phyloP scores from a whole-genome alignment of 2,888 invertebrate species.

The Suillia variegata region DNA sequence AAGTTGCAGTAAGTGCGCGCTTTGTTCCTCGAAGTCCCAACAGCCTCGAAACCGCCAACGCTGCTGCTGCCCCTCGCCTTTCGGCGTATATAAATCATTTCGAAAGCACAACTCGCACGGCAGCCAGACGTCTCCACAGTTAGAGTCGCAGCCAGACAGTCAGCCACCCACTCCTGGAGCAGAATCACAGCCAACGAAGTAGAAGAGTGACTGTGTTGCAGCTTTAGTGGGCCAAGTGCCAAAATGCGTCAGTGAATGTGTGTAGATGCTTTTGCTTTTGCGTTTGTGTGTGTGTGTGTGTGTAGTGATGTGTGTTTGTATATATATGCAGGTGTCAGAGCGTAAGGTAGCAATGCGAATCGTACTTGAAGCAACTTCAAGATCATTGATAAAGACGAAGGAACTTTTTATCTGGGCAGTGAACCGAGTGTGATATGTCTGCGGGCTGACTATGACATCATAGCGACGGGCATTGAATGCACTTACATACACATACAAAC shows the following conservation, averaged over 20 bases:
- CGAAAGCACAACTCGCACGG: background rate
- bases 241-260: slow-evolving; percentile 24
- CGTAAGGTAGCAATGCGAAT: slow-evolving; percentile 5
- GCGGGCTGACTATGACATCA: slow-evolving; percentile 10
- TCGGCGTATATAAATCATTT: slow-evolving; percentile 19
- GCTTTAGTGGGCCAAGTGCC: slow-evolving; percentile 13
- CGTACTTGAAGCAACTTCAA: slow-evolving; percentile 20
- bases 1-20: slow-evolving; percentile 18
- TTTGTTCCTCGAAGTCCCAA: slow-evolving; percentile 1
- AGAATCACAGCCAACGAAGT: too few relatives aligned
- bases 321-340: slow-evolving; percentile 15
- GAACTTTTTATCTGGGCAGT: slow-evolving; percentile 24
- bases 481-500: background rate
- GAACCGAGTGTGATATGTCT: slow-evolving; percentile 18
- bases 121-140: slow-evolving; percentile 10
- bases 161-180: too few relatives aligned
- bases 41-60: background rate
- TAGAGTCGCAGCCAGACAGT: too few relatives aligned
- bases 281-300: too few relatives aligned
- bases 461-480: background rate
- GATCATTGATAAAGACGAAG: slow-evolving; percentile 23
- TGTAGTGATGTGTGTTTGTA: too few relatives aligned
- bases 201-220: background rate
- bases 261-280: too few relatives aligned
- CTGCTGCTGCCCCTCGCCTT: background rate